These are phyloP conservation scores for Ornithoptera priamus DNA, from an alignment of 2,888 invertebrate genomes.

Conservation along the genomic window DNA sequence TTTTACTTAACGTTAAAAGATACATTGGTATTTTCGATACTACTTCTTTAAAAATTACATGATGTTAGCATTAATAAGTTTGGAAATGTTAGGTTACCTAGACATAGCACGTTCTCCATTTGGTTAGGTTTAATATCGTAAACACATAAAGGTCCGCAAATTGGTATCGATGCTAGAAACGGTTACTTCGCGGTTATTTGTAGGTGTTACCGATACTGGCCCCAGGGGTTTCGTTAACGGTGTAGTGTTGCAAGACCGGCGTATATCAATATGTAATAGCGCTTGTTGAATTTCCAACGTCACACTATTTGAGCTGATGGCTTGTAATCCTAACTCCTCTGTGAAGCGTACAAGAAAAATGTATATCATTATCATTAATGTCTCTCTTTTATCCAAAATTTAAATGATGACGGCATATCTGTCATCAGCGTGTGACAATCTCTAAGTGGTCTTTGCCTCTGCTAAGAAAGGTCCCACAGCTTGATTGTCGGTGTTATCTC, in stretches of 20 bases:
- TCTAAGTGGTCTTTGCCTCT: background rate
- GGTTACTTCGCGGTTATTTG: conserved; percentile 47
- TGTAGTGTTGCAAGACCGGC: conserved; percentile 40
- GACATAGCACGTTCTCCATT: conserved; percentile 10
- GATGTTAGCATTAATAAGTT: background rate
- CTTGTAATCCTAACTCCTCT: background rate
- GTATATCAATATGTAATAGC: conserved; percentile 57
- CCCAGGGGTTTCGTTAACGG: conserved; percentile 53
- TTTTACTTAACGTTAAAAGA: background rate
- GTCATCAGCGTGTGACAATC: background rate
- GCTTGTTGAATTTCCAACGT: conserved; percentile 53
- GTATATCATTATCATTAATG: background rate
- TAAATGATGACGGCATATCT: background rate
- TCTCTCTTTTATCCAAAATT: too few relatives aligned
- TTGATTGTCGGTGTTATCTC: background rate
- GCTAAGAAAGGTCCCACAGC: background rate
- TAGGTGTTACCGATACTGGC: conserved; percentile 63
- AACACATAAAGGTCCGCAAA: conserved; percentile 35
- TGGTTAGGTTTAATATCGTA: conserved; percentile 19
- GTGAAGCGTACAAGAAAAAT: background rate
- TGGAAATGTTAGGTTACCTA: background rate
- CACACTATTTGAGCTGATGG: background rate
- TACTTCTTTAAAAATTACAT: background rate
- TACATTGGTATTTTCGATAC: background rate
- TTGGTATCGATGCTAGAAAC: conserved; percentile 33